Conservation (phyloP, 2,113 vertebrate genomes). For the Notechis scutatus region DNA sequence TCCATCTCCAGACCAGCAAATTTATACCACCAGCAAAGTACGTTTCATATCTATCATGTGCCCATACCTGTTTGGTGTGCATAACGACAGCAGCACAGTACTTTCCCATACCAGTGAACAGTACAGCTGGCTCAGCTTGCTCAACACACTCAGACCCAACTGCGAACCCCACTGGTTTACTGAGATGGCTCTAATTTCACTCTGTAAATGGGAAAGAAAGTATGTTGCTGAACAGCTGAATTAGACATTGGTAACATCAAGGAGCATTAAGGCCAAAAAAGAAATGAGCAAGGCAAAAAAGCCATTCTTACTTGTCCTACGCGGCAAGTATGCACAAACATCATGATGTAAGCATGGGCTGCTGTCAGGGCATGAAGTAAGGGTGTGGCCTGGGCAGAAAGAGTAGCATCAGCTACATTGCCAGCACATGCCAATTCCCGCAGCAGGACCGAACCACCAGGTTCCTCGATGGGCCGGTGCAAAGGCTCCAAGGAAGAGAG, state of each 20-base stretch:
- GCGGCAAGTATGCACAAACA: slow-evolving; percentile 95
- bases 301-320: slow-evolving; percentile 83
- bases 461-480: slow-evolving; percentile 91
- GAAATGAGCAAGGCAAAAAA: not conserved
- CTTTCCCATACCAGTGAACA: slow-evolving; percentile 96
- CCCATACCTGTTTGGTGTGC: slow-evolving; percentile 89
- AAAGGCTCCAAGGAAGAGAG: slow-evolving; percentile 87
- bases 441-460: slow-evolving; percentile 89
- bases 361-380: slow-evolving; percentile 90
- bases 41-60: not conserved
- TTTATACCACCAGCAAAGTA: not conserved
- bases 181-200: slow-evolving; percentile 92
- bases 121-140: slow-evolving; percentile 92
- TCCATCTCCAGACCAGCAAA: not conserved
- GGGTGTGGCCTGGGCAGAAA: slow-evolving; percentile 91
- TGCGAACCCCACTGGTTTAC: slow-evolving; percentile 97
- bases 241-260: not conserved
- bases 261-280: not conserved
- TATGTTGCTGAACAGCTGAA: not conserved
- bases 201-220: slow-evolving; percentile 67
- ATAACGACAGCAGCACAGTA: slow-evolving; percentile 92
- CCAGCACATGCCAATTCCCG: slow-evolving; percentile 88
- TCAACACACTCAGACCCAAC: slow-evolving; percentile 87
- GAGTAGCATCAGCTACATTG: slow-evolving; percentile 85
- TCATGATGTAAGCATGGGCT: slow-evolving; percentile 96